A percentile compares a stretch with the other conserved stretches of the same genome.
phyloP scores from a whole-genome alignment of 2,797 vertebrate species.

The Echeneis naucrates region DNA sequence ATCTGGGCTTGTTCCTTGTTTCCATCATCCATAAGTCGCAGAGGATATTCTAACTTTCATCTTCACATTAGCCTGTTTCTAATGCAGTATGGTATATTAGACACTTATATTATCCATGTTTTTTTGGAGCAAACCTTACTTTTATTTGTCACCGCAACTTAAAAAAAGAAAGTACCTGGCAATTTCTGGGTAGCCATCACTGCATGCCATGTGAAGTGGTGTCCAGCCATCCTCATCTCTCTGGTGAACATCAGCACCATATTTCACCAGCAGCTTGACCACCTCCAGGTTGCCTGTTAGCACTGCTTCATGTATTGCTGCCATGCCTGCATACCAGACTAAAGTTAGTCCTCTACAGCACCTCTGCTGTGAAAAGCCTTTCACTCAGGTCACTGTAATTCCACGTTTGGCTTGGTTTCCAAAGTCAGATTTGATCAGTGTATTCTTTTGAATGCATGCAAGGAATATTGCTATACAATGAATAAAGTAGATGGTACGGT shows the following conservation, averaged over 20 bases:
- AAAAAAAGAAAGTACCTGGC: constrained; percentile 85
- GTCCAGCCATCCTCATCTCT: constrained; percentile 95
- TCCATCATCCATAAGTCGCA: neutral
- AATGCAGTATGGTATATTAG: neutral
- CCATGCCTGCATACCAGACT: constrained; percentile 88
- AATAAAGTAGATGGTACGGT: neutral
- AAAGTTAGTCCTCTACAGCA: constrained; percentile 8
- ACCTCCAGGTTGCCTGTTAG: constrained; percentile 94
- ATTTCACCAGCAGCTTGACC: constrained; percentile 92
- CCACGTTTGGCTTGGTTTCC: neutral
- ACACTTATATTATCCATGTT: neutral
- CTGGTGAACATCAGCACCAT: constrained; percentile 94
- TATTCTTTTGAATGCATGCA: neutral
- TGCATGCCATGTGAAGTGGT: constrained; percentile 95
- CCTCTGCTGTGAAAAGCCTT: neutral
- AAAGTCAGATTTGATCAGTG: neutral
- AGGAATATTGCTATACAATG: neutral
- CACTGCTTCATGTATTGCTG: constrained; percentile 94
- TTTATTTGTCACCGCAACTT: constrained; percentile 2
- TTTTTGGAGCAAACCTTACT: neutral
- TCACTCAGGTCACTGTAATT: neutral
- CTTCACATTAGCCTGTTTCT: neutral
- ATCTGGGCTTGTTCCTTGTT: neutral
- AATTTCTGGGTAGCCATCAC: constrained; percentile 91
- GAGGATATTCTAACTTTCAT: neutral